Conservation (phyloP, 2,113 vertebrate species). For the Ictalurus furcatus region DNA sequence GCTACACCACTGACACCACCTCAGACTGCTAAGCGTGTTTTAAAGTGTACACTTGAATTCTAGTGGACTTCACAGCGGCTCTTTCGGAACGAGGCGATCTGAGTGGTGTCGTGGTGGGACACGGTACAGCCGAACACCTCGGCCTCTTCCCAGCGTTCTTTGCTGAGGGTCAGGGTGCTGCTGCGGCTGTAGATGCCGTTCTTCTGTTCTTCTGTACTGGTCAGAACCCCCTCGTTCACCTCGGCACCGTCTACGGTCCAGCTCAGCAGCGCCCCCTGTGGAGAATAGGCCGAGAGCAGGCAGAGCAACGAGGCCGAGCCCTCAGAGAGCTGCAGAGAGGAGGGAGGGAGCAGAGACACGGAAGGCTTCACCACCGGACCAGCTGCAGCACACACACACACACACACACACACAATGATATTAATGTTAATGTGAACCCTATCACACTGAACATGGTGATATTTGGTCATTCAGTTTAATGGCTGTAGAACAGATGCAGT, state of each 20-base stretch:
- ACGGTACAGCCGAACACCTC: conserved; percentile 51
- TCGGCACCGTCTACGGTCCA: conserved; percentile 50
- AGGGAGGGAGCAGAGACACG: background rate
- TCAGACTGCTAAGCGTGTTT: too few relatives aligned
- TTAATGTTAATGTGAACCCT: background rate
- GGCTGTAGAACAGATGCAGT: too few relatives aligned
- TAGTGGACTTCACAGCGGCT: background rate
- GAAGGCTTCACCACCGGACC: background rate
- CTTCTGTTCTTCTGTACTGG: conserved; percentile 54
- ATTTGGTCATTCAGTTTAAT: too few relatives aligned
- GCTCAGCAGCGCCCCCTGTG: conserved; percentile 40
- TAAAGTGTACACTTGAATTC: too few relatives aligned
- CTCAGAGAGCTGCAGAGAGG: background rate
- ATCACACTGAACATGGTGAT: background rate
- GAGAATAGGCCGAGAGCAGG: background rate
- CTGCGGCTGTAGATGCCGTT: conserved; percentile 53
- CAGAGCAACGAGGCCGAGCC: background rate
- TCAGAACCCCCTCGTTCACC: conserved; percentile 18
- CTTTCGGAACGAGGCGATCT: conserved; percentile 38
- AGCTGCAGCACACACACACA: background rate
- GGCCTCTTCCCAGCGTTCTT: conserved; percentile 47
- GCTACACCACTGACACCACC: background rate
- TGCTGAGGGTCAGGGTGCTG: conserved; percentile 53
- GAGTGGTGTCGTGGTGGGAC: conserved; percentile 44
- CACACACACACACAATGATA: background rate